Evolutionary conservation across 1,140 invertebrate genomes (phyloP).

Genomic region (Lordiphosa stackelbergi): DNA sequence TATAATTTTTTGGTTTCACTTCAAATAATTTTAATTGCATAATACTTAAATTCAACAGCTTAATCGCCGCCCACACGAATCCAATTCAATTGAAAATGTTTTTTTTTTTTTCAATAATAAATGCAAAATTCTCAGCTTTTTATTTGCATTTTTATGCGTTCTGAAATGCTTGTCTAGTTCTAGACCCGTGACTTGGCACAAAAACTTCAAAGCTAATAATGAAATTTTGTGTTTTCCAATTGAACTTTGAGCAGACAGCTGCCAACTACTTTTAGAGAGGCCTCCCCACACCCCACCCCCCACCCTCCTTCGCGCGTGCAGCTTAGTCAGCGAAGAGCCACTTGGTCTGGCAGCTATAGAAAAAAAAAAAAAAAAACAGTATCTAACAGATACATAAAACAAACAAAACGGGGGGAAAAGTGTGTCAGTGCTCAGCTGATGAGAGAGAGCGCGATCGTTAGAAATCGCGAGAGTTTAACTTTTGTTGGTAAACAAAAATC

Average conservation of each 20-base stretch:
- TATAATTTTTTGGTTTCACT: not conserved
- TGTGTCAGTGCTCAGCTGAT: conserved; percentile 73
- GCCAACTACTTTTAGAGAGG: conserved; percentile 14
- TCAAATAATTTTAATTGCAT: conserved; percentile 31
- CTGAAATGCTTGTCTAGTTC: conserved; percentile 29
- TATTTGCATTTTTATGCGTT: conserved; percentile 55
- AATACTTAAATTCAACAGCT: conserved; percentile 17
- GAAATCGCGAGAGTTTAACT: conserved; percentile 17
- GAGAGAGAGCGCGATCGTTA: conserved; percentile 19
- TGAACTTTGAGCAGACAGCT: conserved; percentile 47
- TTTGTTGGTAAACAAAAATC: conserved; percentile 72
- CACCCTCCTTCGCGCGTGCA: conserved; percentile 32
- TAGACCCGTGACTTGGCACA: conserved; percentile 54
- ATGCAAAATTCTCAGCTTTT: conserved; percentile 29
- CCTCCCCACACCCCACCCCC: not conserved
- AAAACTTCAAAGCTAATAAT: conserved; percentile 39
- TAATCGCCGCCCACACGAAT: conserved; percentile 9
- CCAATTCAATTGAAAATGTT: conserved; percentile 11
- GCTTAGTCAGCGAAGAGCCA: conserved; percentile 53
- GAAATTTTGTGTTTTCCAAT: conserved; percentile 23
- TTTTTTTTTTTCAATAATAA: conserved; percentile 23
- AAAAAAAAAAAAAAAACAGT: conserved; percentile 40
- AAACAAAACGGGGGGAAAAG: conserved; percentile 27
- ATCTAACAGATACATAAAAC: conserved; percentile 28
- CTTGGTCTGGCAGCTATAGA: conserved; percentile 52